A percentile compares a stretch with the other conserved stretches of the same genome.
These are phyloP conservation scores for Pterostichus madidus DNA, from an alignment of 2,888 invertebrate genomes.

Conservation along the genomic window DNA sequence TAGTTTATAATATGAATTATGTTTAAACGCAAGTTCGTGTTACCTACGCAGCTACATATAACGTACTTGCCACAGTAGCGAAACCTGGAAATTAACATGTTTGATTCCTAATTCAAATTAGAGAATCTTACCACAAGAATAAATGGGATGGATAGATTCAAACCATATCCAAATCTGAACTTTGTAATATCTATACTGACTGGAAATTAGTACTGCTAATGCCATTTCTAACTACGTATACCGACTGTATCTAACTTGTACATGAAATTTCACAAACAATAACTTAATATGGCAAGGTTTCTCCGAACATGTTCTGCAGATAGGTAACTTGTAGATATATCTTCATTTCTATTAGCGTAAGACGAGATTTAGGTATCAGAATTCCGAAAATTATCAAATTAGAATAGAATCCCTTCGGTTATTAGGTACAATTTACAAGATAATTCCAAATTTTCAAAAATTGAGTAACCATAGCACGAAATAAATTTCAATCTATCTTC, in stretches of 20 bases:
- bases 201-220: slow-evolving; percentile 26
- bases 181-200: slow-evolving; percentile 9
- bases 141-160: not conserved
- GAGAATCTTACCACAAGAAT: not conserved
- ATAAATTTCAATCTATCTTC: no score
- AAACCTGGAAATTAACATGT: slow-evolving; percentile 14
- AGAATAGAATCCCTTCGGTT: not conserved
- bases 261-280: slow-evolving; percentile 21
- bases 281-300: slow-evolving; percentile 16
- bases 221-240: not conserved
- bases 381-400: not conserved
- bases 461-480: no score
- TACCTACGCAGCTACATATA: not conserved
- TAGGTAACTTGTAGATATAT: not conserved
- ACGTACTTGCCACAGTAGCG: not conserved
- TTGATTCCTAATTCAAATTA: not conserved
- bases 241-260: slow-evolving; percentile 17
- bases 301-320: not conserved
- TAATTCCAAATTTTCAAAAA: no score
- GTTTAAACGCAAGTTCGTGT: not conserved
- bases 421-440: no score
- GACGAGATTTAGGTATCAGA: not conserved
- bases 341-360: not conserved
- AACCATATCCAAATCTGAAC: not conserved
- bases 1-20: no score